Percentiles rank a stretch among this genome's conserved stretches.
Conservation (phyloP, 1,140 invertebrate species). For the Cydia splendana region DNA sequence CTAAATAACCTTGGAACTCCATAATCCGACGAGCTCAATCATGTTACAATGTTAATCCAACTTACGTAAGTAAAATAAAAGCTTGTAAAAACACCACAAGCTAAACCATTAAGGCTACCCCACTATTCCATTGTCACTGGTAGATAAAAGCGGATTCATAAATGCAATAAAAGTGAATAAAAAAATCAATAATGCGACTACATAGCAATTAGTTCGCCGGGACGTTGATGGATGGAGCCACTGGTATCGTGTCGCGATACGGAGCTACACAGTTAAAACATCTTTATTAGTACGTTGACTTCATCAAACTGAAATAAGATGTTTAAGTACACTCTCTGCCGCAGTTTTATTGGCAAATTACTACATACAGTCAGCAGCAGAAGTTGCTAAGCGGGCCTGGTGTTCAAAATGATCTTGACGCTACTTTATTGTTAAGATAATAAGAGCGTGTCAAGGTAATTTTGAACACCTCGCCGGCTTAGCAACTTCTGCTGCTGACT, state of each 20-base stretch:
- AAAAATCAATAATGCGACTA: conserved; percentile 30
- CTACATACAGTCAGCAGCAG: too few species aligned
- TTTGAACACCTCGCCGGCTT: too few species aligned
- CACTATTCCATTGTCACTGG: conserved; percentile 18
- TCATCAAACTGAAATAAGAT: neutral
- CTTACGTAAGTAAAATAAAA: too few species aligned
- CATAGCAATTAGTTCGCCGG: conserved; percentile 54
- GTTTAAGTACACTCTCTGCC: neutral
- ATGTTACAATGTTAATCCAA: too few species aligned
- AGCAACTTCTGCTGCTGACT: too few species aligned
- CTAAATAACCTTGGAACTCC: too few species aligned
- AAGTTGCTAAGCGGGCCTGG: too few species aligned
- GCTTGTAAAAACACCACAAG: conserved; percentile 15
- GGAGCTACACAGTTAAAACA: conserved; percentile 17
- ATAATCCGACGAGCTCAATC: too few species aligned
- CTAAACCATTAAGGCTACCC: conserved; percentile 19
- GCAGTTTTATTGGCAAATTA: too few species aligned
- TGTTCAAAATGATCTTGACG: too few species aligned
- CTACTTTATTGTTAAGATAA: too few species aligned
- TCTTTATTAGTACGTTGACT: neutral
- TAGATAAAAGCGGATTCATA: conserved; percentile 12
- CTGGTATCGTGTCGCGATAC: conserved; percentile 40
- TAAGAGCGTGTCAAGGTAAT: too few species aligned
- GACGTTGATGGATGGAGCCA: conserved; percentile 64
- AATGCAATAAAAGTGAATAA: conserved; percentile 30